These are phyloP conservation scores for Tetramorium bicarinatum DNA, from an alignment of 2,888 invertebrate genomes.

Conservation along the genomic window DNA sequence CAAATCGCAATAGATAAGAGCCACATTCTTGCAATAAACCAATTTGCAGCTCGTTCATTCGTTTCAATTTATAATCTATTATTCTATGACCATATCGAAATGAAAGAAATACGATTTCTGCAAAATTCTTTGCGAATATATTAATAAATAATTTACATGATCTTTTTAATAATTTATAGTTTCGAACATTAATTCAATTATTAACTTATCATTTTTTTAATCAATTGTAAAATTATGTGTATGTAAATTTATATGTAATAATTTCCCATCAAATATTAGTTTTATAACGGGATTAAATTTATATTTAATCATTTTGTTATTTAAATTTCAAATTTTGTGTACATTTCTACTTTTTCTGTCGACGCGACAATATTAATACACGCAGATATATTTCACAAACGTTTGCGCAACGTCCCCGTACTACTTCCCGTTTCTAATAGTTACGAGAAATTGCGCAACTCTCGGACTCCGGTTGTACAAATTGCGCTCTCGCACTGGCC, in stretches of 20 bases:
- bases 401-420: background rate
- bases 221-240: background rate
- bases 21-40: slow-evolving; percentile 9
- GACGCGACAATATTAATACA: background rate
- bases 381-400: background rate
- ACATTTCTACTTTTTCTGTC: background rate
- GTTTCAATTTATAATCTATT: background rate
- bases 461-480: slow-evolving; percentile 22
- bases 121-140: background rate
- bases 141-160: background rate
- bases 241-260: background rate
- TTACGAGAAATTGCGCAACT: slow-evolving; percentile 38
- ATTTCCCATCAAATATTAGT: background rate
- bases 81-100: background rate
- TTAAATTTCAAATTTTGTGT: background rate
- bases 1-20: background rate
- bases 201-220: background rate
- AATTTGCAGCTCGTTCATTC: background rate
- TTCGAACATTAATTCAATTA: background rate
- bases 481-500: slow-evolving; percentile 33
- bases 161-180: background rate
- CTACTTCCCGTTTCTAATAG: background rate
- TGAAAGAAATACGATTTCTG: background rate
- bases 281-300: background rate
- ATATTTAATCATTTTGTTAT: slow-evolving; percentile 12